phyloP scores from a whole-genome alignment of 1,140 invertebrate genomes.

The Zophobas atratus region DNA sequence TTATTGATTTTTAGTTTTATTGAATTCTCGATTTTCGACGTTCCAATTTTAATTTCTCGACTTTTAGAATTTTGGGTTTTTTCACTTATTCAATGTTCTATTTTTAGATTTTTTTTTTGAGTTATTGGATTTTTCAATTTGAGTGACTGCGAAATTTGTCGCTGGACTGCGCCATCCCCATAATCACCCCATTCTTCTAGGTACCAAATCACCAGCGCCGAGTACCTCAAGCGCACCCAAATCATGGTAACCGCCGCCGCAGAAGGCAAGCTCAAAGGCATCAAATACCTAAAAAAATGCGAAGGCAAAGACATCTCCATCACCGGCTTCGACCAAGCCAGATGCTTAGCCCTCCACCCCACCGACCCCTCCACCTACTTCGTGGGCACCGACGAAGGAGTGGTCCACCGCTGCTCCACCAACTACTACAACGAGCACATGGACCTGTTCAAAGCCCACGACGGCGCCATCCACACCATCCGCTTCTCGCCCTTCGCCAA shows the following conservation, averaged over 20 bases:
- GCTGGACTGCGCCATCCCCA: too few species aligned
- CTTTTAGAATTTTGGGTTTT: too few species aligned
- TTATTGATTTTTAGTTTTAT: too few species aligned
- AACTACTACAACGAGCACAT: constrained; percentile 73
- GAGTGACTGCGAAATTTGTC: too few species aligned
- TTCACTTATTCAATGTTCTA: too few species aligned
- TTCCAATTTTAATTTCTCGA: too few species aligned
- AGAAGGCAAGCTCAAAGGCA: constrained; percentile 74
- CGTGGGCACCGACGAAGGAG: constrained; percentile 88
- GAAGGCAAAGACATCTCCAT: constrained; percentile 18
- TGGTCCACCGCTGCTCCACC: constrained; percentile 74
- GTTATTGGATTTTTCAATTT: too few species aligned
- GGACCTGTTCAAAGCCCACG: constrained; percentile 81
- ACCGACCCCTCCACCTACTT: constrained; percentile 77
- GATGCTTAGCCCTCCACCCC: constrained; percentile 70
- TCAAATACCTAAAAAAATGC: constrained; percentile 68
- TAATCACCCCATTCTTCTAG: too few species aligned
- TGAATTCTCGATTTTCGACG: too few species aligned
- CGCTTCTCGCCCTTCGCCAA: constrained; percentile 85
- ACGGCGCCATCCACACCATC: constrained; percentile 79
- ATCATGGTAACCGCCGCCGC: constrained; percentile 73
- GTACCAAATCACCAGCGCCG: constrained; percentile 5
- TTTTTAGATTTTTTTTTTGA: too few species aligned
- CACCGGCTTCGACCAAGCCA: constrained; percentile 2
- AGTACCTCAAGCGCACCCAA: constrained; percentile 5